These are phyloP conservation scores for Malacosoma neustria DNA, from an alignment of 2,888 invertebrate genomes.

Conservation along the genomic window DNA sequence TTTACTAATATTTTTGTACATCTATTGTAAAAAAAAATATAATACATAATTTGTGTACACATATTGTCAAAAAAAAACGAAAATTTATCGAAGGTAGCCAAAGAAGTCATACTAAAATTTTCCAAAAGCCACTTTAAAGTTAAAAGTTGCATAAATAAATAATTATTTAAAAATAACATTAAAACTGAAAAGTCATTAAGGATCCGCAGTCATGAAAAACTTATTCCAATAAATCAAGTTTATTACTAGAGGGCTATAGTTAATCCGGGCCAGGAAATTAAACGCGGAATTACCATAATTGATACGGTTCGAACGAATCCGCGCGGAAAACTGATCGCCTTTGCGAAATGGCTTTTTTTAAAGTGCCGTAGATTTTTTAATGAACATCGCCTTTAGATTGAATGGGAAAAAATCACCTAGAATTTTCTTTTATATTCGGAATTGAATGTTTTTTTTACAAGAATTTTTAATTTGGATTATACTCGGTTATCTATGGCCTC, in stretches of 20 bases:
- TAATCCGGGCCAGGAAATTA: conserved; percentile 71
- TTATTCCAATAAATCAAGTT: conserved; percentile 59
- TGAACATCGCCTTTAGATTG: conserved; percentile 37
- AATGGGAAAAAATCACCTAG: conserved; percentile 27
- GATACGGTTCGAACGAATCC: conserved; percentile 63
- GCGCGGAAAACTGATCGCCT: conserved; percentile 62
- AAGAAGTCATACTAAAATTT: no score
- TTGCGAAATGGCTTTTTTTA: conserved; percentile 33
- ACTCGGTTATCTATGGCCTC: no score
- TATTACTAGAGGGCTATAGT: conserved; percentile 52
- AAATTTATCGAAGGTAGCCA: no score
- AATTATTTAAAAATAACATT: not conserved
- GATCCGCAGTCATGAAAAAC: conserved; percentile 34
- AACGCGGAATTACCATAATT: conserved; percentile 71
- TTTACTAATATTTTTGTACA: no score
- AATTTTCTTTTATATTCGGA: conserved; percentile 1
- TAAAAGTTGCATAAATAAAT: no score
- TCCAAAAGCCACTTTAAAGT: no score
- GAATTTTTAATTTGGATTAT: not conserved
- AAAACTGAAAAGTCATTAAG: not conserved
- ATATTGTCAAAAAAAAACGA: no score
- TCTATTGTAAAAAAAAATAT: no score
- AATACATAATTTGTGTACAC: no score
- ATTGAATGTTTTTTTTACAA: not conserved
- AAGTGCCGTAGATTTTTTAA: conserved; percentile 36